These are phyloP conservation scores for Dione vanillae DNA, from an alignment of 2,888 invertebrate genomes.

Conservation along the genomic window DNA sequence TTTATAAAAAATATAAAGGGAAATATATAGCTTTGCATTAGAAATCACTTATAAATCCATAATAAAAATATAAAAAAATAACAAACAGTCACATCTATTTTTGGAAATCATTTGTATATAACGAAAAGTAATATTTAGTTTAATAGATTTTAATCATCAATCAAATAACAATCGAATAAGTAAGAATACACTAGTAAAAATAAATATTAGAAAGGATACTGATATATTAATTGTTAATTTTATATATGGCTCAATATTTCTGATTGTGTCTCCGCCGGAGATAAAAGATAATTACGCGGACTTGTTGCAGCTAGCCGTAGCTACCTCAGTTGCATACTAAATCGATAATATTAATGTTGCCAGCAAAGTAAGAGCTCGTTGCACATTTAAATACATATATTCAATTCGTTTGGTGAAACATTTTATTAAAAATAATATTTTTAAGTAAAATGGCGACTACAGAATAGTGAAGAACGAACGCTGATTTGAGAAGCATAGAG, in stretches of 20 bases:
- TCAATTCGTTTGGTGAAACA: too few relatives aligned
- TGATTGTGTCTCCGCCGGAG: not conserved
- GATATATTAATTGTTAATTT: not conserved
- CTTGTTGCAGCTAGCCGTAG: slow-evolving; percentile 11
- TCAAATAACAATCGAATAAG: not conserved
- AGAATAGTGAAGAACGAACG: too few relatives aligned
- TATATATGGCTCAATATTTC: not conserved
- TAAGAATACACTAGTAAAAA: not conserved
- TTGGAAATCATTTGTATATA: too few relatives aligned
- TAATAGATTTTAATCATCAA: too few relatives aligned
- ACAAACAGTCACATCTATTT: not conserved
- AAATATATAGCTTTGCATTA: too few relatives aligned
- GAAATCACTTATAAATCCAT: too few relatives aligned
- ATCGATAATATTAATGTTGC: slow-evolving; percentile 24
- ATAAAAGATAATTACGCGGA: slow-evolving; percentile 17
- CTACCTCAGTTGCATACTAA: slow-evolving; percentile 19
- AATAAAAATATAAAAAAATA: too few relatives aligned
- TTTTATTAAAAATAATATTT: too few relatives aligned
- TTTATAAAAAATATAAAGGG: too few relatives aligned
- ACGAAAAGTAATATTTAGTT: too few relatives aligned
- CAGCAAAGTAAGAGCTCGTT: not conserved
- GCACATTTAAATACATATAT: slow-evolving; percentile 12
- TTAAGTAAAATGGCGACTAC: too few relatives aligned
- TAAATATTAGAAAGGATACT: slow-evolving; percentile 22
- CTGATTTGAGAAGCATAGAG: too few relatives aligned